Base-by-base conservation (phyloP, 1,140 invertebrate genomes). In the Bombus cullumanus region DNA sequence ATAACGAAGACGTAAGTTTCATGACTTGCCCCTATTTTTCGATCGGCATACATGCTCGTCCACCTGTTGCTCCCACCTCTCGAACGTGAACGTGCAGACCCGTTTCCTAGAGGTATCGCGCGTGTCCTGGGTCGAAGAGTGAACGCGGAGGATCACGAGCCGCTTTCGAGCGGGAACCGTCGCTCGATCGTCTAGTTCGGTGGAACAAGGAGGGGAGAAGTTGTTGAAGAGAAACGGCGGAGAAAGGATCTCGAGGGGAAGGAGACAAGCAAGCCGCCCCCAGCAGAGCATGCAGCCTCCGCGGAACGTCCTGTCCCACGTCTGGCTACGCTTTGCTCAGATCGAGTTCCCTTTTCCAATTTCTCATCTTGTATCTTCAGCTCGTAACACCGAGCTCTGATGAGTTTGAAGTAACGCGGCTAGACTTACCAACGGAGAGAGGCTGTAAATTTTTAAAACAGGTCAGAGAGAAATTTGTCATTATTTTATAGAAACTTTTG, bases 281-380 rank as follows among this genome's bases (percentile, higher is more conserved):
- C 94, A 95, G 94, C 94, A 95, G 94, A 95, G 94, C 92, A 89
- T 87, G 90, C 93, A 94, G 91, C 92, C 91, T 94, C 93, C 86
- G 92, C 83, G 79, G 88, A 88, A 88, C 86, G 88, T 86, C 88
- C 88, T 93, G 92, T 94, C 94, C 93, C 92, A 94, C 94, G 92
- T 89, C 91, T 80, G 83, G 80, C 89, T 92, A 93, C 87, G 85
- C 86, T 93, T 86, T 34, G 81, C 92, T 94, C 90, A 66, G 78
- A 87, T 71, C 81, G 81, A 94, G 93, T 93, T 94, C 92, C 89
- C 72, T 22, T 34, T 43, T 75, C 31, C 13, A 34, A 53, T 53
- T 8, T 41, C 9, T 28, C 8, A 37, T 53, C 4, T 15, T 0
- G 6, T 53, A 53, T n/a, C n/a, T 25, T 0, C 10, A 59, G 22